Percentiles rank a stretch among this genome's conserved stretches.
phyloP scores from a whole-genome alignment of 53 echinoderm and acorn worm genomes.

The Luidia sarsii region DNA sequence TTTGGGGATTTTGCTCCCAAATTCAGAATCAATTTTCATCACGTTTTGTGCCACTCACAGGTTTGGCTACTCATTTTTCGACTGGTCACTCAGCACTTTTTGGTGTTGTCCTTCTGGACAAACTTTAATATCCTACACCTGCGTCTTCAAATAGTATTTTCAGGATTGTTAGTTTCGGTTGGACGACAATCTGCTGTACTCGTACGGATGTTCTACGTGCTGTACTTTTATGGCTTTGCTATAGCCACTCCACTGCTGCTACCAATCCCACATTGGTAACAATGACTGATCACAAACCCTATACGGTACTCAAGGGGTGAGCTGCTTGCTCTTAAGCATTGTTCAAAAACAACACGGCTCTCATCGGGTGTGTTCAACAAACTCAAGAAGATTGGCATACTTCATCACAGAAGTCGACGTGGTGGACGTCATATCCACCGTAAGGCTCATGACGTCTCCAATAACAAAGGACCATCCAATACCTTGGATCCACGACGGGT shows the following conservation, averaged over 20 bases:
- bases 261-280: background rate
- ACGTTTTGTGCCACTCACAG: background rate
- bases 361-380: background rate
- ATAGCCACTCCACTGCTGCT: background rate
- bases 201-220: background rate
- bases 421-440: background rate
- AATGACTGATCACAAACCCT: constrained; percentile 2
- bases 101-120: background rate
- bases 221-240: background rate
- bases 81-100: background rate
- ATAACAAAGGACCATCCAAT: background rate
- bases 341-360: background rate
- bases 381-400: background rate
- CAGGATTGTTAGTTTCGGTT: background rate
- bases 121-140: background rate
- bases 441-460: background rate
- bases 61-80: background rate
- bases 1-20: background rate
- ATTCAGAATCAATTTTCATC: background rate
- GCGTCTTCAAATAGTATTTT: background rate
- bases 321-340: background rate
- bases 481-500: background rate
- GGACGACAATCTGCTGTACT: too few relatives aligned
- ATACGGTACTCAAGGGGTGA: background rate
- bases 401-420: background rate